Conservation (phyloP, 2,113 vertebrate species). For the Hemicordylus capensis region DNA sequence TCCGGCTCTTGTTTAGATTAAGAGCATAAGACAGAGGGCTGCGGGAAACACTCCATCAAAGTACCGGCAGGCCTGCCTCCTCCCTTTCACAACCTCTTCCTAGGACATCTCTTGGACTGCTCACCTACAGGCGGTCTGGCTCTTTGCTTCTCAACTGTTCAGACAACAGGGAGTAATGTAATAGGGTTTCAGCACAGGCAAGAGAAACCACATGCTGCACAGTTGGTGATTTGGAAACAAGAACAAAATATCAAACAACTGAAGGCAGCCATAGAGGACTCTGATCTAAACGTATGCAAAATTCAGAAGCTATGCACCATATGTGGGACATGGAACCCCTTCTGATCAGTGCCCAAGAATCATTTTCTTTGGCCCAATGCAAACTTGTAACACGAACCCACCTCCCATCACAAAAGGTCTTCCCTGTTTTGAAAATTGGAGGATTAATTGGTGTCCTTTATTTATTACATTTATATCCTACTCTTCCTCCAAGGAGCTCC, state of each 20-base stretch:
- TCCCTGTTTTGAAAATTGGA: too few species aligned
- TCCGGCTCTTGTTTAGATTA: constrained; percentile 62
- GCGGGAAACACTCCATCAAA: constrained; percentile 69
- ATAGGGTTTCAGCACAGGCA: constrained; percentile 26
- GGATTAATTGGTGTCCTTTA: too few species aligned
- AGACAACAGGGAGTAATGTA: not conserved
- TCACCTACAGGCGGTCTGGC: constrained; percentile 57
- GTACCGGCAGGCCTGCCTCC: constrained; percentile 55
- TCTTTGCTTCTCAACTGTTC: constrained; percentile 49
- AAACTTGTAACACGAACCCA: too few species aligned
- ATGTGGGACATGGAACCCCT: not conserved
- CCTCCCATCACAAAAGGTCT: too few species aligned
- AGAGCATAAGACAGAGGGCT: constrained; percentile 57
- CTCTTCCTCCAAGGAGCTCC: too few species aligned
- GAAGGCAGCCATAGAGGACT: not conserved
- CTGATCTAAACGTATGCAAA: not conserved
- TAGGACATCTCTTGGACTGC: constrained; percentile 57
- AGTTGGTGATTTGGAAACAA: not conserved
- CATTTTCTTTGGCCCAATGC: too few species aligned
- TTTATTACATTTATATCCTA: too few species aligned
- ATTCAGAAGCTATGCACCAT: not conserved
- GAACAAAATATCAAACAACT: not conserved
- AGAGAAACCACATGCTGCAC: constrained; percentile 56
- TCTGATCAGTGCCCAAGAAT: not conserved
- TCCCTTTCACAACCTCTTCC: constrained; percentile 62